Base-by-base conservation (phyloP, 2,113 vertebrate species). In the Baryphthengus martii region DNA sequence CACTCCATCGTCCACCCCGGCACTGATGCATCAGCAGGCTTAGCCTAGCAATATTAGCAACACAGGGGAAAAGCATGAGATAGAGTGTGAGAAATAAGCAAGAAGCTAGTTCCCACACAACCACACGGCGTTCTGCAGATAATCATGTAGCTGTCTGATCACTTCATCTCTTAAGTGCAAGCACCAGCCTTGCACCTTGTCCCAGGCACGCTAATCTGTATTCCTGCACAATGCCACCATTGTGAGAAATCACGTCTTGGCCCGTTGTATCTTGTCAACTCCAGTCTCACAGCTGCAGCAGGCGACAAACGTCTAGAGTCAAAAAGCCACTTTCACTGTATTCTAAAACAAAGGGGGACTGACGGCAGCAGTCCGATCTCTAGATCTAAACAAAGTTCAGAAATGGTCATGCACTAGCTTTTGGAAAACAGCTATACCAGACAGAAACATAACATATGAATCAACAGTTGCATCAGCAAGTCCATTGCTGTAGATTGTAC, bases 1-100 rank as follows among this genome's bases (percentile, higher is more conserved):
- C 5, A 55, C 9, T 6, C 21, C 2, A 0, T 28, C 5, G 1
- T 59, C 50, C 37, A 71, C 10, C n/a, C 55, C 39, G 39, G 16
- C 13, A 1, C 1, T 31, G 24, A 52, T 21, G 7, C 33, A 35
- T n/a, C 42, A 20, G 14, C 39, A 82, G 11, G 3, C 7, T 78
- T 35, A 59, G 31, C 42, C 56, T 63, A 49, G 17, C 31, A 88
- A 8, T 50, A 67, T 50, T 33, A 70, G 21, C 45, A 67, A 23
- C 28, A 21, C 10, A 14, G 21, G 9, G 10, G 18, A 89, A 90
- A 61, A 10, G 16, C 5, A 72, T 0, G 3, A 65, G 37, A 42
- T 1, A 7, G 12, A 50, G 14, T 3, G 33, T 25, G 20, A 89
- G n/a, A 70, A 94, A 80, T 56, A 31, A 70, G 16, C 11, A 77